A percentile compares a stretch with the other conserved stretches of the same genome.
Evolutionary conservation across 2,797 vertebrate species (phyloP).

Genomic region (Cyprinella venusta): DNA sequence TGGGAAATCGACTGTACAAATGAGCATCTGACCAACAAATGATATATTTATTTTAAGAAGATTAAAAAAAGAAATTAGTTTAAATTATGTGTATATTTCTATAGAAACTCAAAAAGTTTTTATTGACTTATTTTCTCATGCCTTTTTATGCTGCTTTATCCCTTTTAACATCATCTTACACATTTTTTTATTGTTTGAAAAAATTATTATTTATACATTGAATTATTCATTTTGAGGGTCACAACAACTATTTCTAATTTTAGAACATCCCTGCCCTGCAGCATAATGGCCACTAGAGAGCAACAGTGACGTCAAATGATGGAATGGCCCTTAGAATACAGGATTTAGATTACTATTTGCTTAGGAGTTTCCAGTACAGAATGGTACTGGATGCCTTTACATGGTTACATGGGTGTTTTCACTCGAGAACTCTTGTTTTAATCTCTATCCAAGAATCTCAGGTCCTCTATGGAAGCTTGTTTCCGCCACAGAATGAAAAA

Average conservation of each 20-base stretch:
- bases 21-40: neutral
- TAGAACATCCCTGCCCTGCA: neutral
- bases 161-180: neutral
- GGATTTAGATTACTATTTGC: neutral
- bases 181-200: neutral
- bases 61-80: neutral
- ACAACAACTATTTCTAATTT: neutral
- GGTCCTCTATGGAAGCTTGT: neutral
- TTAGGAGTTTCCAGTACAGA: neutral
- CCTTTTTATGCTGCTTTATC: neutral
- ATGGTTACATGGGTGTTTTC: neutral
- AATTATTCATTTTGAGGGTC: neutral
- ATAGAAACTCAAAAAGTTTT: neutral
- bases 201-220: neutral
- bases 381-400: neutral
- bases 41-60: neutral
- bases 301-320: neutral
- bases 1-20: neutral
- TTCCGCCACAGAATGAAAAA: too few species aligned
- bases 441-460: slow-evolving; percentile 9
- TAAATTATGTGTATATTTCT: neutral
- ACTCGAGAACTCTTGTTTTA: neutral
- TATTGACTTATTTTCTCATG: neutral
- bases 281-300: slow-evolving; percentile 18
- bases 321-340: neutral